Conservation (phyloP, 2,797 vertebrate genomes). For the Jordanella pulchra region DNA sequence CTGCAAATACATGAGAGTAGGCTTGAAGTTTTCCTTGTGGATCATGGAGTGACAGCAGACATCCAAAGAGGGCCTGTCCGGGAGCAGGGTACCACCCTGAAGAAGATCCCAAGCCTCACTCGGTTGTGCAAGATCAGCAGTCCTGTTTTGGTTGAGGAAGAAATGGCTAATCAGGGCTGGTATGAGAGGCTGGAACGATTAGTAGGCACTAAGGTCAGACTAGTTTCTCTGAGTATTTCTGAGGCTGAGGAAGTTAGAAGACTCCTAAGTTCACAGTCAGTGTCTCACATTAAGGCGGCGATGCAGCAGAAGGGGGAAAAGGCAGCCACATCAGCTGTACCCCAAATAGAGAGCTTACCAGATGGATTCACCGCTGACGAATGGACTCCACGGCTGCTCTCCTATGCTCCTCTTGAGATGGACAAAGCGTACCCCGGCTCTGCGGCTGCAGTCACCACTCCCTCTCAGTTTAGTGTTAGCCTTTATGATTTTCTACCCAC, state of each 20-base stretch:
- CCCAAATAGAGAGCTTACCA: not conserved
- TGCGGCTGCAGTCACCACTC: slow-evolving; percentile 77
- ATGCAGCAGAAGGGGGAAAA: slow-evolving; percentile 2
- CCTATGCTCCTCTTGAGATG: slow-evolving; percentile 64
- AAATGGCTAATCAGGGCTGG: slow-evolving; percentile 29
- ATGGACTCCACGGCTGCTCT: slow-evolving; percentile 46
- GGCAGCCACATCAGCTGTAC: not conserved
- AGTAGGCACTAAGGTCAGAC: slow-evolving; percentile 63
- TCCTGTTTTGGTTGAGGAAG: slow-evolving; percentile 47
- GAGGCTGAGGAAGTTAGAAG: slow-evolving; percentile 70
- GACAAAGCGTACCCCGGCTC: slow-evolving; percentile 75
- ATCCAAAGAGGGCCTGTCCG: slow-evolving; percentile 64
- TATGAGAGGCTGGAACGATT: slow-evolving; percentile 55
- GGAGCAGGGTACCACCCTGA: slow-evolving; percentile 48
- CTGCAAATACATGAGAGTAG: slow-evolving; percentile 49
- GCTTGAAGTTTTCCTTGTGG: slow-evolving; percentile 77
- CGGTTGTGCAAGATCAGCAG: slow-evolving; percentile 77
- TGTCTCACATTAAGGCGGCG: slow-evolving; percentile 41
- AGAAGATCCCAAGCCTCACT: slow-evolving; percentile 72
- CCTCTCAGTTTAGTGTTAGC: slow-evolving; percentile 83
- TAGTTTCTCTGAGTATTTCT: slow-evolving; percentile 75
- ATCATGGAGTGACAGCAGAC: slow-evolving; percentile 72
- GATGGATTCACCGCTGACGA: not conserved
- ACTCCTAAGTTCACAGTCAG: slow-evolving; percentile 53
- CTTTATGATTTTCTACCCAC: slow-evolving; percentile 77